Base-by-base conservation (phyloP, 2,113 vertebrate genomes). In the Echinops telfairi region DNA sequence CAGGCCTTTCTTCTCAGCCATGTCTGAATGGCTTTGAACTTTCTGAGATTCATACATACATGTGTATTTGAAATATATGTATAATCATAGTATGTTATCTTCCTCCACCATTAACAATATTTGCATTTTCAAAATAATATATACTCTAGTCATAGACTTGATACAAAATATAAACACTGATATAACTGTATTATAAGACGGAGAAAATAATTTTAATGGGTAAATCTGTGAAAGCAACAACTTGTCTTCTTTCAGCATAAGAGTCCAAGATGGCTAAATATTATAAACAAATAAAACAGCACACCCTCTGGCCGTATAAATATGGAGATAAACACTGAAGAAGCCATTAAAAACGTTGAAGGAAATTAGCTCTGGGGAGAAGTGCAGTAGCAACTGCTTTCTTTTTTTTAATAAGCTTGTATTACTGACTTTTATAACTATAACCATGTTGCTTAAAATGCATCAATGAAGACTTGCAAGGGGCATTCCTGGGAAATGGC, bases 341-440 rank as follows among this genome's bases (percentile, higher is more conserved):
- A 93, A 88, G 60, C 43, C 6, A 83, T 66, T 83, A 70, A 70
- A 76, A 73, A 64, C 57, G 36, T 60, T 92, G 23, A 85, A 94
- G 71, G 29, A 89, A 25, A 29, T 89, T 81, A 83, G 40, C 29
- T 86, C 27, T 66, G 31, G 19, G 29, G 6, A 89, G n/a, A 93
- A 93, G 3, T 40, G 4, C 2, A 89, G 23, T 9, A 68, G 2
- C 8, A 31, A 76, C 57, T n/a, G 3, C 7, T 75, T 53, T 27
- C 22, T n/a, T 70, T 70, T 70, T 70, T 31, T 31, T 31, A 15
- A 71, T 71, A 68, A 90, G 9, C 60, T 76, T 88, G 22, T 43
- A 36, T 38, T 87, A 53, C 10, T 86, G 70, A 88, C 17, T 68
- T 90, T 57, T 77, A 22, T 91, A 88, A 86, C 43, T 5, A 58